phyloP scores from a whole-genome alignment of 2,888 invertebrate genomes.

The Microdon myrmicae region DNA sequence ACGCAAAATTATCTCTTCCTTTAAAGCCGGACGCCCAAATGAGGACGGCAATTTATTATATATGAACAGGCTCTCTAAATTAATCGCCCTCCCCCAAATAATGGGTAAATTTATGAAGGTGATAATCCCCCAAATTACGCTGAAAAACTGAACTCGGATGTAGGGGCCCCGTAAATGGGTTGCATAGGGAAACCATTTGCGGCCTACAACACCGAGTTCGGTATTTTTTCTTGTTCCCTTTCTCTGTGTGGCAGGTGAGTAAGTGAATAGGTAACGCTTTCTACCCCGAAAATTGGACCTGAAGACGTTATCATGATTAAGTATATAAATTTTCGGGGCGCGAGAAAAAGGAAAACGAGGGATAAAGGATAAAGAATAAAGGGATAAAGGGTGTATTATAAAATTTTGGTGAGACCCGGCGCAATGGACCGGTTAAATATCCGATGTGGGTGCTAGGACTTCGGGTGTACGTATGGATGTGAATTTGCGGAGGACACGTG shows the following conservation, averaged over 20 bases:
- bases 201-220: slow-evolving; percentile 18
- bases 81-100: slow-evolving; percentile 42
- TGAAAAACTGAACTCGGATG: slow-evolving; percentile 9
- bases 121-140: slow-evolving; percentile 31
- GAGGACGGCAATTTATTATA: slow-evolving; percentile 26
- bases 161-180: not conserved
- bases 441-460: slow-evolving; percentile 28
- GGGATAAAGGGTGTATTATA: slow-evolving; percentile 33
- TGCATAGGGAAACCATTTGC: slow-evolving; percentile 16
- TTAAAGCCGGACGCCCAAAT: slow-evolving; percentile 12
- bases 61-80: slow-evolving; percentile 35
- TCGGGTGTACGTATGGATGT: slow-evolving; percentile 3
- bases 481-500: slow-evolving; percentile 18
- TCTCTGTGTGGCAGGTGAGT: slow-evolving; percentile 11
- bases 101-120: slow-evolving; percentile 44
- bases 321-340: slow-evolving; percentile 36
- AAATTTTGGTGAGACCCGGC: slow-evolving; percentile 44
- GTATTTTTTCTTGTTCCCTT: not conserved
- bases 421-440: slow-evolving; percentile 41
- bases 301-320: slow-evolving; percentile 49
- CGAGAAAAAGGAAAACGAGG: slow-evolving; percentile 23
- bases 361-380: slow-evolving; percentile 29
- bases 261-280: slow-evolving; percentile 32
- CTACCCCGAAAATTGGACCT: slow-evolving; percentile 37
- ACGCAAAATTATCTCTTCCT: slow-evolving; percentile 16